phyloP scores from a whole-genome alignment of 2,113 vertebrate species.

The Numenius arquata region DNA sequence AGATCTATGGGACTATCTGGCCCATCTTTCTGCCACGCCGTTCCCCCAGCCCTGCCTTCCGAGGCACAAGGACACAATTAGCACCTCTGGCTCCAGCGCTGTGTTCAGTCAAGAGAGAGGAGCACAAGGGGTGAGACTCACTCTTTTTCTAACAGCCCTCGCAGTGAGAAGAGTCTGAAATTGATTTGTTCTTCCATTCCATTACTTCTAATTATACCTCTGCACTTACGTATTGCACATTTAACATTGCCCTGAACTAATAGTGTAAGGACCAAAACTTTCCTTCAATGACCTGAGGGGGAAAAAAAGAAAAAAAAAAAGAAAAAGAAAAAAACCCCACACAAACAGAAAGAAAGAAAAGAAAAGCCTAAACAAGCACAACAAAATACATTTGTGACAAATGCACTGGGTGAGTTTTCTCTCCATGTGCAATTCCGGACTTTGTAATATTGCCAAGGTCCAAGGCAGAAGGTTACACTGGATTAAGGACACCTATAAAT shows the following conservation, averaged over 20 bases:
- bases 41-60: not conserved
- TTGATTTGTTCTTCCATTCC: not conserved
- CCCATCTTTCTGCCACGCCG: not conserved
- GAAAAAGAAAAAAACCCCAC: no score
- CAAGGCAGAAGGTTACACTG: not conserved
- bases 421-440: not conserved
- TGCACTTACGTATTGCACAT: not conserved
- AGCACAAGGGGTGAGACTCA: fast-evolving
- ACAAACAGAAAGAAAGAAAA: not conserved
- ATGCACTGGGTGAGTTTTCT: not conserved
- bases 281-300: not conserved
- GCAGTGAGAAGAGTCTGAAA: not conserved
- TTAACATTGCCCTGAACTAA: not conserved
- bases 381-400: not conserved
- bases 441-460: not conserved
- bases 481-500: not conserved
- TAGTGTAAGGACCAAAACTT: not conserved
- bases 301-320: not conserved
- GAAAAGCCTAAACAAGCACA: not conserved
- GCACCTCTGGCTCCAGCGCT: not conserved
- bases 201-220: not conserved
- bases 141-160: not conserved
- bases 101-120: not conserved
- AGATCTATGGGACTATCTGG: not conserved
- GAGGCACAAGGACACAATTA: not conserved